Percentiles rank a stretch among this genome's conserved stretches.
Conservation (phyloP, 2,797 vertebrate genomes). For the Amphiprion clarkii region DNA sequence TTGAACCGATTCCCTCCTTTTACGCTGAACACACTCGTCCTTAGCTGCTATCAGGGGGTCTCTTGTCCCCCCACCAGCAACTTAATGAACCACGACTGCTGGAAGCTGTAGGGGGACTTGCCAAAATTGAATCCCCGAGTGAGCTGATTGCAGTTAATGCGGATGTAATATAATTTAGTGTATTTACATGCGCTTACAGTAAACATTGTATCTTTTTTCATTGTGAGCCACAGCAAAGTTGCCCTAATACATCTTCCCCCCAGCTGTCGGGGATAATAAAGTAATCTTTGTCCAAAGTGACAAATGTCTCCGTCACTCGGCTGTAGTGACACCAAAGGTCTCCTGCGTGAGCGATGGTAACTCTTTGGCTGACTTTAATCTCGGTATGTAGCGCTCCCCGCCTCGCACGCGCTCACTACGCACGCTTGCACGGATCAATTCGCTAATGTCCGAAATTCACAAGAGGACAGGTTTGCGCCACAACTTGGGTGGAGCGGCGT, state of each 20-base stretch:
- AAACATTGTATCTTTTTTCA: constrained; percentile 45
- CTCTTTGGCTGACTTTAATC: constrained; percentile 78
- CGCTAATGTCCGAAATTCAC: constrained; percentile 26
- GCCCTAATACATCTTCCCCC: constrained; percentile 56
- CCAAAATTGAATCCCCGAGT: constrained; percentile 53
- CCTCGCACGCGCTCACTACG: constrained; percentile 7
- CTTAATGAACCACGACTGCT: constrained; percentile 80
- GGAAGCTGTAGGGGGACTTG: constrained; percentile 58
- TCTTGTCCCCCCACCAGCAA: constrained; percentile 82
- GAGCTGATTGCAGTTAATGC: constrained; percentile 30
- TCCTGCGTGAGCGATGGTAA: constrained; percentile 79
- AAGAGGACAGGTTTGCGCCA: neutral
- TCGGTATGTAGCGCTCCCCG: constrained; percentile 58
- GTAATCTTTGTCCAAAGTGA: constrained; percentile 77
- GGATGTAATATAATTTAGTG: constrained; percentile 43
- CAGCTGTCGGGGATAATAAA: constrained; percentile 72
- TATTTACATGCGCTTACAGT: constrained; percentile 47
- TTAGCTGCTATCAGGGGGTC: constrained; percentile 90
- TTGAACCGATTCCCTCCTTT: constrained; percentile 92
- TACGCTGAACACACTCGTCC: constrained; percentile 91
- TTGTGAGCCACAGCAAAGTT: constrained; percentile 21
- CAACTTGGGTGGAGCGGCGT: constrained; percentile 34
- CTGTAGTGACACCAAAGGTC: constrained; percentile 83
- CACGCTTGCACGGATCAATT: constrained; percentile 17
- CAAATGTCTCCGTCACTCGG: constrained; percentile 78